Evolutionary conservation across 2,113 vertebrate species (phyloP), one percentile per base, ranked within the genome.

Genomic region (Carassius carassius): DNA sequence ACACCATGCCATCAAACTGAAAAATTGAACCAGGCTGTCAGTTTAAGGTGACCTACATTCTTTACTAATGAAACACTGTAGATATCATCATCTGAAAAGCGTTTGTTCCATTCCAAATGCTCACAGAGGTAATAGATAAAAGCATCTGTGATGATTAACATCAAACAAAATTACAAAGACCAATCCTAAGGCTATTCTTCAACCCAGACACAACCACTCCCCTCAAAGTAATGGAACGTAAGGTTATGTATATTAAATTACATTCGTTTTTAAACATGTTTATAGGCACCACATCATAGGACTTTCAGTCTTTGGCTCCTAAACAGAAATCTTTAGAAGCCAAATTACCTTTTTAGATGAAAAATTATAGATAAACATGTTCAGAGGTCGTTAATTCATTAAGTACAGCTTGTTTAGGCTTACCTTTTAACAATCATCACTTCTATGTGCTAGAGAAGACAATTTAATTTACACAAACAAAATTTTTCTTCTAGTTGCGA

Each of bases 201-300:
- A 77, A 78, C 65, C 73, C 63, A 75, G 25, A 44, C 7, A 60
- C 16, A 65, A 83, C 19, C 60, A 19, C 21, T 77, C 58, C 70
- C 58, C 70, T 86, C 32, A 88, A 88, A 83, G 75, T 65, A 67
- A 67, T 54, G 75, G 29, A 63, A 63, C 14, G n/a, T 32, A 17
- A 13, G 41, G 69, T 35, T 25, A 54, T 49, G 19, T 8, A 62
- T n/a, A 58, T 25, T 69, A 63, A 3, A 8, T 32, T 29, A 29
- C 54, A 69, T 65, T 25, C 11, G 37, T 77, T 84, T 84, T 84
- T 60, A 80, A 86, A 78, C 7, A 17, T 35, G 17, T 79, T 44
- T 54, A 14, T 44, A 63, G 25, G 19, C 54, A 58, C 63, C 83
- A 70, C 72, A 77, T 82, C 19, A 85, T 63, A 63, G 62, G 11